Conservation (phyloP, 2,888 invertebrate genomes). For the Zygaena filipendulae region DNA sequence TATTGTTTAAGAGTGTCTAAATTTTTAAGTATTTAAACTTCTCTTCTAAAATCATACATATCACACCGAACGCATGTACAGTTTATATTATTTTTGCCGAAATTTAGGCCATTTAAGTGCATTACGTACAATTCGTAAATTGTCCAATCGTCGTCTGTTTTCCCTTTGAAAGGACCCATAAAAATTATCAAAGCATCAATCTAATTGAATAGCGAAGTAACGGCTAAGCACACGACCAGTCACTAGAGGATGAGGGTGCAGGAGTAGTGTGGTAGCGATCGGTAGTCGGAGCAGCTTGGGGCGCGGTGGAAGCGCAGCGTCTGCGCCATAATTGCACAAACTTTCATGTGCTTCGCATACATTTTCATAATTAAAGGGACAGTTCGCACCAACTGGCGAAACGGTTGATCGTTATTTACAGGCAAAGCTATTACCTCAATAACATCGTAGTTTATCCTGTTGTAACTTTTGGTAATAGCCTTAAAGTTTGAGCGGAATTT, state of each 20-base stretch:
- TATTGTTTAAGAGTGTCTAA: too few species aligned
- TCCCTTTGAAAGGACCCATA: too few species aligned
- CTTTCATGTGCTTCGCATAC: conserved; percentile 66
- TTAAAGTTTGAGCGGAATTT: too few species aligned
- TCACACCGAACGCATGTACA: too few species aligned
- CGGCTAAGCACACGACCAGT: conserved; percentile 24
- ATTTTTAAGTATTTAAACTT: too few species aligned
- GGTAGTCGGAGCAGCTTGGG: conserved; percentile 41
- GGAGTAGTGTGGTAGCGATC: conserved; percentile 21
- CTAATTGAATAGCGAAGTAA: conserved; percentile 56
- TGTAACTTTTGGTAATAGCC: conserved; percentile 5
- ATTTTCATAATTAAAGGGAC: conserved; percentile 66
- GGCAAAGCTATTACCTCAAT: conserved; percentile 38
- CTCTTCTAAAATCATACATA: too few species aligned
- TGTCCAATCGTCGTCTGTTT: too few species aligned
- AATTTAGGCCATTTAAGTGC: too few species aligned
- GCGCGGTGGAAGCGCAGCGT: conserved; percentile 20
- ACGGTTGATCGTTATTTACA: conserved; percentile 44
- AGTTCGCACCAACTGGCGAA: conserved; percentile 51
- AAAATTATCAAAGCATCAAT: too few species aligned
- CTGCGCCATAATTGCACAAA: conserved; percentile 58
- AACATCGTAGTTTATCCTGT: conserved; percentile 27
- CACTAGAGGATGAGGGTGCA: background rate
- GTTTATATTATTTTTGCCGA: too few species aligned
- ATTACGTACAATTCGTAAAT: too few species aligned